Base-by-base conservation (phyloP, 2,888 invertebrate species). In the Portevinia maculata region DNA sequence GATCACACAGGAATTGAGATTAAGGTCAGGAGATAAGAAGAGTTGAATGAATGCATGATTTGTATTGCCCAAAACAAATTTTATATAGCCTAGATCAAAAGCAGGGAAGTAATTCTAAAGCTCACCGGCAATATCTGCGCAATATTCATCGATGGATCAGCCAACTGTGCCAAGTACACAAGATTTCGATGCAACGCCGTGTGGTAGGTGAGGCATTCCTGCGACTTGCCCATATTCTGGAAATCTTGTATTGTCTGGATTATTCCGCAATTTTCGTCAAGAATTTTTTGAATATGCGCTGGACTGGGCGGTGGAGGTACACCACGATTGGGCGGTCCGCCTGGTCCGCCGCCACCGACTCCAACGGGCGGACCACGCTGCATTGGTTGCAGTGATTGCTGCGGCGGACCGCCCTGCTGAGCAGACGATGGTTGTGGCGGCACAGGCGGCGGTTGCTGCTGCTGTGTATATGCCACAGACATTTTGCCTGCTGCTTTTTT, bases 241-340 rank as follows among this genome's bases (percentile, higher is more conserved):
- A 95, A 98, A 87, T 99, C 99, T 90, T 98, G 96, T 88, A 99
- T 98, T 7, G 97, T 97, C 92, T 98, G 97, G 87, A 99, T 99
- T 48, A 99, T 93, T 89, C 98, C 97, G 86, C 96, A 96, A 91
- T 99, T 99, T 91, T 99, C 99, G 92, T 99, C 99, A 79, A 99
- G 92, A 94, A 99, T 95, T 93, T 98, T 97, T 90, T 97, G 97
- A 87, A 97, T 96, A 91, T 96, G 96, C 55, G 95, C 94, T 78
- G 96, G 94, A 89, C 93, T 96, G 44, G 96, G 94, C 59, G 96
- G 95, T 78, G 93, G 94, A 71, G 93, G 92, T 50, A 92, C 91
- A 39, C 93, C 93, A 84, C 93, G 92, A 79, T 87, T 86, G 4
- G 86, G 85, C 93, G 84, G 94, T 13, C 87, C 85, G 8, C 87